Evolutionary conservation across 2,113 vertebrate species (phyloP), one percentile per base, ranked within the genome.

Genomic region (Conger conger): DNA sequence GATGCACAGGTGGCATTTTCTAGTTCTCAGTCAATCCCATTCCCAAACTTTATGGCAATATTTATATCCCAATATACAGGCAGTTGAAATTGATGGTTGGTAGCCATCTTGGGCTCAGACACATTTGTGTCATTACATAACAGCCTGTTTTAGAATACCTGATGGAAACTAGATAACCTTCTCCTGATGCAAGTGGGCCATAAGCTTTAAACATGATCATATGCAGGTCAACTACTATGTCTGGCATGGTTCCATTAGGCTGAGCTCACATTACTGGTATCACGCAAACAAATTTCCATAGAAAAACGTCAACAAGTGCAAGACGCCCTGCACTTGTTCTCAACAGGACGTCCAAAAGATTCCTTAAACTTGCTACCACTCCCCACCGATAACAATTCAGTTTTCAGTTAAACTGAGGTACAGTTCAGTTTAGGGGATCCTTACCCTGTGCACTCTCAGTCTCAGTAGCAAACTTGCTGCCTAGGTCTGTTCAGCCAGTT

Each of bases 181-280:
- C 57, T 60, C 53, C 82, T 63, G 37, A 85, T 79, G 85, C 84
- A 76, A 84, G 45, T 68, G 81, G 76, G 76, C 85, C 85, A 86
- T 86, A 80, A 79, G 83, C 84, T 87, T 82, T 53, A 76, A 86
- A 84, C 76, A 33, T 82, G 84, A 91, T 90, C 82, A 79, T 88
- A 91, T 90, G 86, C 88, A 86, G 83, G 81, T 89, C 87, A 82
- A 84, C 82, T 86, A 86, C 42, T 86, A 90, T 87, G 82, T 87
- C 90, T 89, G 92, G 92, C 91, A 92, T 87, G 91, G 93, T 92
- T 92, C 87, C 89, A 89, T 89, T 90, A 86, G 82, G 63, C 85
- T 77, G 40, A 54, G 89, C 90, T 93, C 92, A 90, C 83, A 84
- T 92, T 93, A 93, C 93, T 81, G 80, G 50, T 86, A 87, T 89